Evolutionary conservation across 1,140 invertebrate genomes (phyloP).

Genomic region (Leptopilina clavipes): DNA sequence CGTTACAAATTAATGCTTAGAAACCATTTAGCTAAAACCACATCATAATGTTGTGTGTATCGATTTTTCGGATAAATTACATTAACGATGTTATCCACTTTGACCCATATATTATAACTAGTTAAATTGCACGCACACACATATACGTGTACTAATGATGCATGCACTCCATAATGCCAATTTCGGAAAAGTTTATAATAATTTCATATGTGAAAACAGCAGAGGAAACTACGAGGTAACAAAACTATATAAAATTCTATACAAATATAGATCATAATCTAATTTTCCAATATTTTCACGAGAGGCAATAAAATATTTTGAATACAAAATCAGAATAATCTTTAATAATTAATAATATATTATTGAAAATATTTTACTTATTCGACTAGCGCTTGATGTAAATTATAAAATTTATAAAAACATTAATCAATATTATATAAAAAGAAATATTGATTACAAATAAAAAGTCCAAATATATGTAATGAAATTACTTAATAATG

Average conservation of each 20-base stretch:
- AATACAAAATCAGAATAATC: too few relatives aligned
- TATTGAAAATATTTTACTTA: too few relatives aligned
- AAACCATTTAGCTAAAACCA: constrained; percentile 3
- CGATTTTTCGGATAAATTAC: constrained; percentile 3
- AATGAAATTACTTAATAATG: too few relatives aligned
- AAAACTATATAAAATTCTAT: neutral
- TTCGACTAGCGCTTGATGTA: too few relatives aligned
- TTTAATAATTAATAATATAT: too few relatives aligned
- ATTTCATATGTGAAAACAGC: neutral
- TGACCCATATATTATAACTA: constrained; percentile 23
- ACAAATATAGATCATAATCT: too few relatives aligned
- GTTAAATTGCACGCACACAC: neutral
- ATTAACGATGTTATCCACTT: neutral
- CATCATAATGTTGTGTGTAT: neutral
- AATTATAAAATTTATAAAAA: too few relatives aligned
- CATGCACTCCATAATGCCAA: neutral
- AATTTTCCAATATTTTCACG: too few relatives aligned
- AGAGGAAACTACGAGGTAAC: neutral
- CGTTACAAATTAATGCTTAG: constrained; percentile 3
- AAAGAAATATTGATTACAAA: too few relatives aligned
- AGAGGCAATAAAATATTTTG: too few relatives aligned
- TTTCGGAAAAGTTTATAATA: neutral
- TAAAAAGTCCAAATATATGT: too few relatives aligned
- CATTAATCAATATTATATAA: too few relatives aligned
- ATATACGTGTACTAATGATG: neutral